Base-by-base conservation (phyloP, 2,797 vertebrate species). In the Tapirus indicus region DNA sequence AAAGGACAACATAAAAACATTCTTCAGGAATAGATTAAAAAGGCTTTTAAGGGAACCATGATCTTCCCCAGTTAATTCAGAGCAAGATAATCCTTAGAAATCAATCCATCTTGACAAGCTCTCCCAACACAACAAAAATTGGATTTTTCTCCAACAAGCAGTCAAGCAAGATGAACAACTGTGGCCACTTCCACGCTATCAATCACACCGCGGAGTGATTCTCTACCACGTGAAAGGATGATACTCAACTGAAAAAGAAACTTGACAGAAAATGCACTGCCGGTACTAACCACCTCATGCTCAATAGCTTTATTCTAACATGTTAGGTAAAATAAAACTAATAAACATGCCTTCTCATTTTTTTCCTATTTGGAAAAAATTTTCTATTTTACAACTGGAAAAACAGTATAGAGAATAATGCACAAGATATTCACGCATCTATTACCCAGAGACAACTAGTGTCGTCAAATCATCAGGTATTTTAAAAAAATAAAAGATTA, bases 121-220 rank as follows among this genome's bases (percentile, higher is more conserved):
- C 35, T 29, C 62, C 60, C 20, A 80, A 86, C 27, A 85, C 23
- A 85, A 92, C 66, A 80, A 91, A 93, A 80, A 64, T 8, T 74
- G 84, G 58, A 77, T 75, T 79, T 94, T 94, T 95, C 56, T 92
- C 75, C 80, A 69, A 86, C 25, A 77, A 96, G 80, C 58, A 83
- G 58, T 69, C 9, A 62, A 66, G 35, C 44, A 85, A 94, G 87
- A 75, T 10, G 77, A 83, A 52, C 78, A 38, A 23, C 49, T 10
- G 8, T 7, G 49, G 79, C 77, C 16, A 62, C 71, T 64, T 41
- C 18, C 27, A 9, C 14, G 12, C 21, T 18, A 38, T 21, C 69
- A 88, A 32, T 41, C 41, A 20, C 2, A 1, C 35, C 35, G 87
- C 62, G 35, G 78, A 49, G 14, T 0, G 60, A 41, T 20, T 52